Conservation (phyloP, 2,888 invertebrate genomes). For the Brassicogethes aeneus region DNA sequence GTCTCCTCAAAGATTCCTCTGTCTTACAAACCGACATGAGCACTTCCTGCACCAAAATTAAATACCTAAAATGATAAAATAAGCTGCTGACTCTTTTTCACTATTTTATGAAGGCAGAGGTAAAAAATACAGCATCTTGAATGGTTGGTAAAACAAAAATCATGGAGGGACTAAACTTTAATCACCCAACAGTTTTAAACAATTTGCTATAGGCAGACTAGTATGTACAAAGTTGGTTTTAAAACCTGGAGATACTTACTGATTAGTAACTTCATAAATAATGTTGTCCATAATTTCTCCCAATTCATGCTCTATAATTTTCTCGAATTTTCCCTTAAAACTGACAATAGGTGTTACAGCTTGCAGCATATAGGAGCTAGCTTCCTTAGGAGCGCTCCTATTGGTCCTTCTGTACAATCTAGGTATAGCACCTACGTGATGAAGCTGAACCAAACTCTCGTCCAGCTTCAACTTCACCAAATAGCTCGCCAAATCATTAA, state of each 20-base stretch:
- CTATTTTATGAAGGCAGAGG: slow-evolving; percentile 3
- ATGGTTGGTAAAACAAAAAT: too few relatives aligned
- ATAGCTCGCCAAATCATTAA: slow-evolving; percentile 22
- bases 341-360: slow-evolving; percentile 44
- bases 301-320: slow-evolving; percentile 35
- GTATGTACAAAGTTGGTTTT: too few relatives aligned
- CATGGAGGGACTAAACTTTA: too few relatives aligned
- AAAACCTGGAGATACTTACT: too few relatives aligned
- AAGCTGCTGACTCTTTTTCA: slow-evolving; percentile 2
- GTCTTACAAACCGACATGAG: slow-evolving; percentile 90
- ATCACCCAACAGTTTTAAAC: too few relatives aligned
- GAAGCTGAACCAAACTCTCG: slow-evolving; percentile 52
- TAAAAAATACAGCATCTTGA: slow-evolving; percentile 1
- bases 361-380: slow-evolving; percentile 59
- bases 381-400: slow-evolving; percentile 71
- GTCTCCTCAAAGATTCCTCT: slow-evolving; percentile 83
- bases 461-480: slow-evolving; percentile 27
- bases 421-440: slow-evolving; percentile 88
- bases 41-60: slow-evolving; percentile 73
- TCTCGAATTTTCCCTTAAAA: slow-evolving; percentile 46
- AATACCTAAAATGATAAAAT: slow-evolving; percentile 51
- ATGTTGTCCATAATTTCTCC: slow-evolving; percentile 39
- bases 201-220: too few relatives aligned
- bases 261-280: slow-evolving; percentile 41
- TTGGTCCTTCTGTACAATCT: slow-evolving; percentile 88